Evolutionary conservation across 2,797 vertebrate genomes (phyloP), one percentile per base, ranked within the genome.

Genomic region (Antennarius maculatus): DNA sequence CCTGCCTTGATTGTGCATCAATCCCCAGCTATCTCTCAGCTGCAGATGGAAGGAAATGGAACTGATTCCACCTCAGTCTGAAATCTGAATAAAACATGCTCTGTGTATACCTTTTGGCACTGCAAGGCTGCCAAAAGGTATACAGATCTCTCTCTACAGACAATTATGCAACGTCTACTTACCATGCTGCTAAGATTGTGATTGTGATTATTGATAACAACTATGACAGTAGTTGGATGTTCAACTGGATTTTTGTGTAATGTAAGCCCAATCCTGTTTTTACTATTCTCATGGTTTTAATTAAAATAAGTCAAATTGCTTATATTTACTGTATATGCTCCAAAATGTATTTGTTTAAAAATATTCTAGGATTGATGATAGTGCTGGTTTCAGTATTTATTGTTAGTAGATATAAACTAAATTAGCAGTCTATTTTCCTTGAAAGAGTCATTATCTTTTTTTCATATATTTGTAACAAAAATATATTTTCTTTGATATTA

Each of bases 41-140:
- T 71, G 77, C 88, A 91, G 88, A 89, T 79, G 82, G 82, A 86
- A 71, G 81, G 62, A 71, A 83, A 80, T 69, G 69, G 71, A 74
- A 76, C 81, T 10, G 71, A 88, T 84, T 90, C 79, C 67, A 81
- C 77, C 79, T 79, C 79, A 49, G 63, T 83, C 76, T 87, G 69
- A 85, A 88, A 87, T 86, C 82, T 91, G 86, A 91, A 91, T 90
- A 87, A 90, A 89, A 89, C 83, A 82, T 84, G 86, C 69, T 80
- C 81, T 68, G 64, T 76, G 66, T 71, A 84, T 84, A 84, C 78
- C 69, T 84, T 85, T 88, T 89, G 23, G 23, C 23, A 23, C 23
- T 23, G 23, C 80, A 88, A 84, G 80, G 78, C 80, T 51, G 60
- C 68, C 55, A 66, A 63, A 76, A 84, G 58, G 54, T 56, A 49